Evolutionary conservation across 1,140 invertebrate genomes (phyloP), one percentile per base, ranked within the genome.

Genomic region (Apocrypta bakeri): DNA sequence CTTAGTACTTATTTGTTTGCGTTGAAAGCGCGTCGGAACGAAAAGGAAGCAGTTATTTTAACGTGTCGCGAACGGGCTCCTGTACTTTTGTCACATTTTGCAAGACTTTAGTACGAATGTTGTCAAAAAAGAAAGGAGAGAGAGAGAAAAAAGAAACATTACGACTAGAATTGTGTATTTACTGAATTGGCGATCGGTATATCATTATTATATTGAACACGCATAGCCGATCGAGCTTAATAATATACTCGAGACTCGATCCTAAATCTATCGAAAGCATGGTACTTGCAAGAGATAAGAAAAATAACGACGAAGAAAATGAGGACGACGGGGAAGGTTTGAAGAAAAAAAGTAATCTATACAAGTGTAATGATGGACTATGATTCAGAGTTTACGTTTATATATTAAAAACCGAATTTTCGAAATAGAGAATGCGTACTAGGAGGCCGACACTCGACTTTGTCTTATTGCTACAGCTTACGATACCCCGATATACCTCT

Each of bases 371-470:
- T 88, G 33, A 90, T 88, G 87, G 88, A 90, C 89, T 90, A 90
- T 37, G 33, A 37, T 90, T 91, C 86, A 88, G 89, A 91, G 89
- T 91, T 91, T n/a, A n/a, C n/a, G 88, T 92, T 89, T 91, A 48
- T 48, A 17, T 48, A 17, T 92, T 91, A 91, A 90, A 89, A 91
- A 90, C 89, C 90, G 89, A 91, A 91, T 91, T 91, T 91, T 91
- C 89, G 89, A 91, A 91, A 92, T 91, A 92, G 89, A 91, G 89
- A 68, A 73, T 89, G 89, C 90, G 90, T 90, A 91, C 88, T 89
- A 88, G 90, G 90, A 92, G 90, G 88, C 89, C 90, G 88, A 87
- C 78, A 83, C 81, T 80, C 66, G 84, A 81, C 76, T 84, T 88
- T 86, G 83, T 87, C 85, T 85, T 85, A 81, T 84, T 86, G 87